phyloP scores from a whole-genome alignment of 2,113 vertebrate genomes.

The human region DNA sequence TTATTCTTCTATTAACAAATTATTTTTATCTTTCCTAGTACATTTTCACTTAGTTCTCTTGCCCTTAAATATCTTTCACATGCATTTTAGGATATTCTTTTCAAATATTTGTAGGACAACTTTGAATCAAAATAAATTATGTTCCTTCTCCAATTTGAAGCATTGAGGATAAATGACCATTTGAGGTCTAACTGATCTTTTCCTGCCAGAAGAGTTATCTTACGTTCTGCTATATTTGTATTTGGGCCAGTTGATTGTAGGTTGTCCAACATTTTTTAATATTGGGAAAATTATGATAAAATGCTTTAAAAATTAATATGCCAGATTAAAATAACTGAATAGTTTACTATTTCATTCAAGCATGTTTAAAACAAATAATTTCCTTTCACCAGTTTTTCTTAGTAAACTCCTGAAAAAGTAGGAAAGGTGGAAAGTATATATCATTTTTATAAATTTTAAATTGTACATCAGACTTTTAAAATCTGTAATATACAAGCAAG shows the following conservation, averaged over 20 bases:
- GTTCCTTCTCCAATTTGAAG: constrained; percentile 32
- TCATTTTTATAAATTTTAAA: constrained; percentile 56
- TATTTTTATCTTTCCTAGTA: constrained; percentile 36
- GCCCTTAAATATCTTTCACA: constrained; percentile 54
- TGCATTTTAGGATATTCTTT: constrained; percentile 68
- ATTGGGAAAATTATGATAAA: constrained; percentile 50
- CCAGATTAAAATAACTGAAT: constrained; percentile 39
- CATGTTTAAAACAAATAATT: constrained; percentile 58
- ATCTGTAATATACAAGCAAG: constrained; percentile 32
- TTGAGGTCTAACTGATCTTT: constrained; percentile 58
- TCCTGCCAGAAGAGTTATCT: constrained; percentile 63
- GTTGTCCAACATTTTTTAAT: constrained; percentile 64
- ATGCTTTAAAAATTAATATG: constrained; percentile 49
- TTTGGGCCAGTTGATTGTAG: constrained; percentile 67
- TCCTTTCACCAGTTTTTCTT: constrained; percentile 1
- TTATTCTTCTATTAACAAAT: not conserved
- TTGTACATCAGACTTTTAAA: constrained; percentile 33
- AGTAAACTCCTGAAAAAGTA: constrained; percentile 42
- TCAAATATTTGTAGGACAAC: constrained; percentile 47
- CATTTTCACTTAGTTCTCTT: constrained; percentile 68
- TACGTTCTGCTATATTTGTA: constrained; percentile 55
- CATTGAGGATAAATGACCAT: constrained; percentile 59
- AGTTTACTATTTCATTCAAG: constrained; percentile 35
- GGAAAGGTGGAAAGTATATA: constrained; percentile 9
- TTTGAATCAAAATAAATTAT: constrained; percentile 42